Evolutionary conservation across 2,888 invertebrate species (phyloP).

Genomic region (Charanyca ferruginea): DNA sequence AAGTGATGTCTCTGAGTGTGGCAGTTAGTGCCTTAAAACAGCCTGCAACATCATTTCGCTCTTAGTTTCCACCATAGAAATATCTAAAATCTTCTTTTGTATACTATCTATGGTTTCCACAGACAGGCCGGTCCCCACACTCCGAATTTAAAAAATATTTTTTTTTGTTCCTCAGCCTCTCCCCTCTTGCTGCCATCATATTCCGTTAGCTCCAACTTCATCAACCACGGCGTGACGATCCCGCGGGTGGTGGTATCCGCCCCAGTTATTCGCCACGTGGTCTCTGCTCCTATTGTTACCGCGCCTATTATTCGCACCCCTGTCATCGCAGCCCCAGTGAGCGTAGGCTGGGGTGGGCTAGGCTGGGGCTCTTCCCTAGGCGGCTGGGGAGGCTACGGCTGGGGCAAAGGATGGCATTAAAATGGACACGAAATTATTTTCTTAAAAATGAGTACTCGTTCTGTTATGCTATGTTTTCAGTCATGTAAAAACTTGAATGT

Average conservation of each 20-base stretch:
- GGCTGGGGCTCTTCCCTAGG: constrained; percentile 55
- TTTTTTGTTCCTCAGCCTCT: constrained; percentile 48
- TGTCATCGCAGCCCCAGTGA: constrained; percentile 47
- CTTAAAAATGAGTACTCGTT: constrained; percentile 39
- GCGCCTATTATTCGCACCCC: constrained; percentile 68
- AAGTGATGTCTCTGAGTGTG: too few relatives aligned
- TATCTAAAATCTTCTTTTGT: too few relatives aligned
- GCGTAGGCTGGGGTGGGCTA: constrained; percentile 60
- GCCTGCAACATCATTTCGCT: not conserved
- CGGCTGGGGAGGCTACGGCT: constrained; percentile 52
- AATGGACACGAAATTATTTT: constrained; percentile 56
- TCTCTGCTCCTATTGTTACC: constrained; percentile 66
- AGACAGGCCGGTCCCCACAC: not conserved
- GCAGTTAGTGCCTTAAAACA: too few relatives aligned
- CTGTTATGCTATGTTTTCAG: constrained; percentile 25
- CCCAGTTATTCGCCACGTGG: constrained; percentile 55
- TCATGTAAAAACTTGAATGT: constrained; percentile 28
- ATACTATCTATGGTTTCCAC: too few relatives aligned
- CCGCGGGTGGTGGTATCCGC: constrained; percentile 68
- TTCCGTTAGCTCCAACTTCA: constrained; percentile 73
- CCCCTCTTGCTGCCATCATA: constrained; percentile 67
- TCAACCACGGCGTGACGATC: constrained; percentile 79
- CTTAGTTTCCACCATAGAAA: too few relatives aligned
- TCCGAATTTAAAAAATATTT: not conserved
- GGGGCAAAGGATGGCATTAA: constrained; percentile 58